phyloP scores from a whole-genome alignment of 2,113 vertebrate genomes.

The Willisornis vidua region DNA sequence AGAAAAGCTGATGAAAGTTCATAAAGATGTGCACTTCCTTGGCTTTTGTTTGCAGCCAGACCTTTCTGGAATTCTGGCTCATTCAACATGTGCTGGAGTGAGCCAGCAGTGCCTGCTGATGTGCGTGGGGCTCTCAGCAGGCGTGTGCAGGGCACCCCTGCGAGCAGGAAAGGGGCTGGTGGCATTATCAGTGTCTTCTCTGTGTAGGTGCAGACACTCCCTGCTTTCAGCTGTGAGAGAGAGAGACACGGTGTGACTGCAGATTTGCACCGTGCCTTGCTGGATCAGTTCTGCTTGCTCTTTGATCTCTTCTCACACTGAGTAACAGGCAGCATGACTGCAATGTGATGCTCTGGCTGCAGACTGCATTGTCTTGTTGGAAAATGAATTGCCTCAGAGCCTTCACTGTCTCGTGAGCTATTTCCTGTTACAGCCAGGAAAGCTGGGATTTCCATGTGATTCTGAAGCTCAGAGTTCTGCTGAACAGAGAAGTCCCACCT shows the following conservation, averaged over 20 bases:
- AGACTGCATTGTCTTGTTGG: background rate
- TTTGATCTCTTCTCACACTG: background rate
- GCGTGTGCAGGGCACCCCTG: background rate
- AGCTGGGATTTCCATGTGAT: background rate
- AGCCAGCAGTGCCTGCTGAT: background rate
- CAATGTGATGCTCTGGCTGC: conserved; percentile 27
- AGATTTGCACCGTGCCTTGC: accelerated
- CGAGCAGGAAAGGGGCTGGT: background rate
- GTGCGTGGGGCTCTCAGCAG: background rate
- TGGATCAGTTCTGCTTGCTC: background rate
- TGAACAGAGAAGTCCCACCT: background rate
- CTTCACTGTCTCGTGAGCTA: background rate
- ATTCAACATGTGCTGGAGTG: background rate
- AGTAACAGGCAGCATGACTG: conserved; percentile 33
- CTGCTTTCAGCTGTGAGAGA: background rate
- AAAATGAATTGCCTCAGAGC: background rate
- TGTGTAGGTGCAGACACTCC: background rate
- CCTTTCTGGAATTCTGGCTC: background rate
- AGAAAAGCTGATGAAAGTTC: background rate
- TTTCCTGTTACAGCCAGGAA: background rate
- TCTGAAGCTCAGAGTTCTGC: background rate
- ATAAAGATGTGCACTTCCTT: background rate
- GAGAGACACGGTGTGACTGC: background rate
- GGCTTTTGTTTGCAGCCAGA: background rate
- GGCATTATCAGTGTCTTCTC: background rate